Conservation (phyloP, 2,888 invertebrate species). For the Macaria liturata region DNA sequence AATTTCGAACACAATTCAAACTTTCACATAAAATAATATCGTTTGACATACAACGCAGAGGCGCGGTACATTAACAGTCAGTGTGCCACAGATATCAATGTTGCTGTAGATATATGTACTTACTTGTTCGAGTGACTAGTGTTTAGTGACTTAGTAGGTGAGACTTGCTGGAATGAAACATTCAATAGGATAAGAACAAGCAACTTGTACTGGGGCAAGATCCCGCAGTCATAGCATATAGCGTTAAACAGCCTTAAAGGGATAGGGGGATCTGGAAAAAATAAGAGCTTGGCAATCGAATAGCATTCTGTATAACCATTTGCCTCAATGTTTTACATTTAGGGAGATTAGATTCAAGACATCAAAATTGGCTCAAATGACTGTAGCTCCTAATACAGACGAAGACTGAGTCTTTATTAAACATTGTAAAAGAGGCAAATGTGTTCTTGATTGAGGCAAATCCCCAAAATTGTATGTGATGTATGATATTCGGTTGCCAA, state of each 20-base stretch:
- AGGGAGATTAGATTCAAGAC: too few relatives aligned
- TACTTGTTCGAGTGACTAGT: slow-evolving; percentile 74
- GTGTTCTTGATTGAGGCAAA: too few relatives aligned
- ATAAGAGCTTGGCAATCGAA: slow-evolving; percentile 26
- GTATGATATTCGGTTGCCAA: slow-evolving; percentile 12
- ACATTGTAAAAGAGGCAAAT: too few relatives aligned
- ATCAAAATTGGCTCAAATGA: too few relatives aligned
- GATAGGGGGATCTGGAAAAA: slow-evolving; percentile 42
- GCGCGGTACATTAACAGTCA: slow-evolving; percentile 7
- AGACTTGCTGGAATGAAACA: slow-evolving; percentile 81
- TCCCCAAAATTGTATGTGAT: too few relatives aligned
- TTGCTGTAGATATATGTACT: slow-evolving; percentile 57
- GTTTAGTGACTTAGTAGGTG: slow-evolving; percentile 82
- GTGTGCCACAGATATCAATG: slow-evolving; percentile 36
- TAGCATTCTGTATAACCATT: not conserved
- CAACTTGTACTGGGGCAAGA: slow-evolving; percentile 55
- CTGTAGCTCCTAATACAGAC: too few relatives aligned
- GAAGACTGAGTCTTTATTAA: too few relatives aligned
- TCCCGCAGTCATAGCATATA: slow-evolving; percentile 32
- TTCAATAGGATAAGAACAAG: slow-evolving; percentile 71
- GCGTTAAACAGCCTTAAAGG: slow-evolving; percentile 28
- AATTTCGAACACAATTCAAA: too few relatives aligned
- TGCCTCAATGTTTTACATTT: too few relatives aligned
- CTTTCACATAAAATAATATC: too few relatives aligned
- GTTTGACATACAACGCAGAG: too few relatives aligned